phyloP scores from a whole-genome alignment of 2,888 invertebrate genomes.

The Tipula lateralis region DNA sequence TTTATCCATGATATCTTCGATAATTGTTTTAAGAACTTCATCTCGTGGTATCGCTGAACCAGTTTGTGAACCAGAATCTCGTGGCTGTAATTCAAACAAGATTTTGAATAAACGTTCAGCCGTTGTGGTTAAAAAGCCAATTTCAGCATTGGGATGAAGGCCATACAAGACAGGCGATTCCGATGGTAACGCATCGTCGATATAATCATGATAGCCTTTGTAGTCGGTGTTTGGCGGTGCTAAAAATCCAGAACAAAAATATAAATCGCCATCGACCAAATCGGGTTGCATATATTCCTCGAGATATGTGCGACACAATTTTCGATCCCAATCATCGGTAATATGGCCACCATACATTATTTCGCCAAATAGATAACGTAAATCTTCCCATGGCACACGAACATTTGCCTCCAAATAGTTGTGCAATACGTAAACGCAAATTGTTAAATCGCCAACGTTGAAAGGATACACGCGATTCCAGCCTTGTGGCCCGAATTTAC shows the following conservation, averaged over 20 bases:
- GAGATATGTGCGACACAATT: conserved; percentile 79
- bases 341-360: conserved; percentile 98
- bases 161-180: conserved; percentile 90
- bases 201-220: conserved; percentile 77
- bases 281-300: conserved; percentile 84
- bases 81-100: conserved; percentile 85
- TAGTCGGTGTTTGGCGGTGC: conserved; percentile 87
- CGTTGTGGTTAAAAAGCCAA: conserved; percentile 83
- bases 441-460: conserved; percentile 82
- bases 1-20: conserved; percentile 86
- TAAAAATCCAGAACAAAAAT: conserved; percentile 76
- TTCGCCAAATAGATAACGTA: conserved; percentile 90
- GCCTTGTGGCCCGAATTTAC: conserved; percentile 65
- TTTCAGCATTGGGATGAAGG: conserved; percentile 91
- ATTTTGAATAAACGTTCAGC: conserved; percentile 80
- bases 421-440: conserved; percentile 83
- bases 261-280: conserved; percentile 78
- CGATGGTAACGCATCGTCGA: conserved; percentile 78
- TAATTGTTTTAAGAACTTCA: conserved; percentile 59
- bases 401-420: conserved; percentile 87
- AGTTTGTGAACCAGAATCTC: conserved; percentile 68
- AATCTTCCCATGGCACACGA: conserved; percentile 89
- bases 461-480: conserved; percentile 64
- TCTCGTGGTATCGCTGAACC: conserved; percentile 65
- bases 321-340: conserved; percentile 92